Percentiles rank a stretch among this genome's conserved stretches.
phyloP scores from a whole-genome alignment of 2,888 invertebrate genomes.

The Copidosoma aretas region DNA sequence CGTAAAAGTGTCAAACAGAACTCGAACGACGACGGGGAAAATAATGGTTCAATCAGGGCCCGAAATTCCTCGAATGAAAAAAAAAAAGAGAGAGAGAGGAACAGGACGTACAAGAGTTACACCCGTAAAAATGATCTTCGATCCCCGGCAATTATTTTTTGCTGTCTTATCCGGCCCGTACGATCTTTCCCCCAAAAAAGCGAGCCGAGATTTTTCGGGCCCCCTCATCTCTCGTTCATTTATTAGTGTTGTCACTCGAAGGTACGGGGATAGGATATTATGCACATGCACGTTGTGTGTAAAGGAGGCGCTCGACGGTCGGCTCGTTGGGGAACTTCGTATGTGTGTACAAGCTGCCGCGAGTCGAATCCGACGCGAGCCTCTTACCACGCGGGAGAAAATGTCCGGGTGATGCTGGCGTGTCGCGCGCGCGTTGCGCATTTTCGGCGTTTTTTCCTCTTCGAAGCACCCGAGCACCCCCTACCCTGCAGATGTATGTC shows the following conservation, averaged over 20 bases:
- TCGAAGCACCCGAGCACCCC: no score
- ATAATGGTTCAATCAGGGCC: not conserved
- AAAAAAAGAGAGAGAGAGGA: not conserved
- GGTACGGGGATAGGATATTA: no score
- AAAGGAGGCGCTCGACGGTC: not conserved
- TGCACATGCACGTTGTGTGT: not conserved
- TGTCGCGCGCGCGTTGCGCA: no score
- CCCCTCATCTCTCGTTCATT: not conserved
- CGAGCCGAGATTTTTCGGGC: not conserved
- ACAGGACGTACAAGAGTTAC: not conserved
- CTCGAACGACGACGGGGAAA: not conserved
- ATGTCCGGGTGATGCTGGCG: no score
- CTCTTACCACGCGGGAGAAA: no score
- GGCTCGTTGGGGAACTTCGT: not conserved
- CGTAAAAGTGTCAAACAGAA: no score
- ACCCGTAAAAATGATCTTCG: not conserved
- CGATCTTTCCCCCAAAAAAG: slow-evolving; percentile 10
- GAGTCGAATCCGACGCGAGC: not conserved
- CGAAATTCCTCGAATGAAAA: not conserved
- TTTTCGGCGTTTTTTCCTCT: no score
- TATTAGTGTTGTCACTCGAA: not conserved
- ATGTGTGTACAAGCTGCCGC: not conserved
- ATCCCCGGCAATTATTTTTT: not conserved
- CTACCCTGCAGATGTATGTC: no score
- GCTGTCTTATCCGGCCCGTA: slow-evolving; percentile 1